A percentile compares a stretch with the other conserved stretches of the same genome.
These are phyloP conservation scores for Drosophila sp. DNA, from an alignment of 1,140 invertebrate species.

Conservation along the genomic window DNA sequence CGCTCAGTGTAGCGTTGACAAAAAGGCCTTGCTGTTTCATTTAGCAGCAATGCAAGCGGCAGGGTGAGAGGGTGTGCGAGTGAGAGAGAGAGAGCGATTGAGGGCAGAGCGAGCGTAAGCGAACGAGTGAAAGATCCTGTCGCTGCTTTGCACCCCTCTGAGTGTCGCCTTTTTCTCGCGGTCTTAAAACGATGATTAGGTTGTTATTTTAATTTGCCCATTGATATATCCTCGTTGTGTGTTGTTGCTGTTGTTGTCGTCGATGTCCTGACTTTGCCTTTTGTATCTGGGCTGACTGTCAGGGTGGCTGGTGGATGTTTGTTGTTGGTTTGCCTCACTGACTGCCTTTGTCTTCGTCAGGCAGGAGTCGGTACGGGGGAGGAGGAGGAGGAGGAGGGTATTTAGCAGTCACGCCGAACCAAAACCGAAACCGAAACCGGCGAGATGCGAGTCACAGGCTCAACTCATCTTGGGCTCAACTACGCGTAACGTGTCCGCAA, in stretches of 20 bases:
- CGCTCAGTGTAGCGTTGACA: slow-evolving; percentile 64
- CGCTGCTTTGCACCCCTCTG: slow-evolving; percentile 8
- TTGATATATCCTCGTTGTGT: slow-evolving; percentile 78
- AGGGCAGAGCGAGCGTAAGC: background rate
- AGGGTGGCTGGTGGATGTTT: slow-evolving; percentile 70
- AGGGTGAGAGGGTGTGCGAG: background rate
- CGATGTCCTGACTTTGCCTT: slow-evolving; percentile 58
- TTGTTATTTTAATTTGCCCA: slow-evolving; percentile 84
- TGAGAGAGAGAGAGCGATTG: background rate
- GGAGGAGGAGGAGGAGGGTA: slow-evolving; percentile 61
- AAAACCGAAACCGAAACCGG: slow-evolving; percentile 11
- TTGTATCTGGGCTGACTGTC: slow-evolving; percentile 41
- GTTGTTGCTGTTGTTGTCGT: slow-evolving; percentile 15
- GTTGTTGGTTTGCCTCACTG: slow-evolving; percentile 28
- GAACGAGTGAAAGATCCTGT: slow-evolving; percentile 16
- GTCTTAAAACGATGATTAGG: slow-evolving; percentile 84
- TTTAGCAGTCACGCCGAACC: slow-evolving; percentile 75
- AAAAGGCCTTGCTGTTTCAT: slow-evolving; percentile 79
- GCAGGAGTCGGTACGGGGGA: slow-evolving; percentile 21
- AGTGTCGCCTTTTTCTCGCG: slow-evolving; percentile 77
- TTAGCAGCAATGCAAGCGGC: slow-evolving; percentile 65
- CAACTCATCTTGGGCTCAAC: slow-evolving; percentile 76
- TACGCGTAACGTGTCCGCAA: slow-evolving; percentile 83
- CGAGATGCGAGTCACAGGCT: slow-evolving; percentile 40
- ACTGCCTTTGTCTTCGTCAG: slow-evolving; percentile 46